These are phyloP conservation scores for Nothoprocta perdicaria DNA, from an alignment of 2,113 vertebrate genomes.

Conservation along the genomic window DNA sequence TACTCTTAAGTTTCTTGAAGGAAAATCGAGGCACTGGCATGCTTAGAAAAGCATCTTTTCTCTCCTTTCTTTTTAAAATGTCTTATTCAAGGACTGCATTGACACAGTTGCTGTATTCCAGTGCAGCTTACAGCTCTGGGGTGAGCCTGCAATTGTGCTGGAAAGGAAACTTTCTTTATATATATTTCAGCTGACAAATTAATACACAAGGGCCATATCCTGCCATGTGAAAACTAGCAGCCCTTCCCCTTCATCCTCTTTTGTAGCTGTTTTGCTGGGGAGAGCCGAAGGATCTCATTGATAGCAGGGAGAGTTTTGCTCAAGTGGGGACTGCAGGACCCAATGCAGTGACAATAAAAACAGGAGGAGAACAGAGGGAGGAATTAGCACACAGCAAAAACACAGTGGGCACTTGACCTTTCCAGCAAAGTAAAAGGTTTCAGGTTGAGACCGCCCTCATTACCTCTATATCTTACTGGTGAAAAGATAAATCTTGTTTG, in stretches of 20 bases:
- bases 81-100: not conserved
- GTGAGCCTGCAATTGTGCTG: not conserved
- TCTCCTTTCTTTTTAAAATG: not conserved
- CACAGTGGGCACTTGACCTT: not conserved
- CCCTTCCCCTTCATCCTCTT: not conserved
- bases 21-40: not conserved
- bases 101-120: not conserved
- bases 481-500: not conserved
- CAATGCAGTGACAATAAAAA: not conserved
- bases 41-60: not conserved
- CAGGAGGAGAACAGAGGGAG: not conserved
- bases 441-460: not conserved
- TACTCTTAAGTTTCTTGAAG: not conserved
- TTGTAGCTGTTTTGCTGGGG: not conserved
- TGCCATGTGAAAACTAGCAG: not conserved
- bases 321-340: not conserved
- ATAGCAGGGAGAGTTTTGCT: not conserved
- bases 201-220: not conserved
- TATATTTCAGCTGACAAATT: not conserved
- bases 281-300: not conserved
- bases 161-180: not conserved
- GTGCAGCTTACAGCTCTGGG: not conserved
- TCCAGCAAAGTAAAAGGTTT: not conserved
- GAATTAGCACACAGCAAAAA: not conserved
- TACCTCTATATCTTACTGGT: not conserved